These are phyloP conservation scores for Drosophila parthenogenetica DNA, from an alignment of 2,888 invertebrate genomes.

Conservation along the genomic window DNA sequence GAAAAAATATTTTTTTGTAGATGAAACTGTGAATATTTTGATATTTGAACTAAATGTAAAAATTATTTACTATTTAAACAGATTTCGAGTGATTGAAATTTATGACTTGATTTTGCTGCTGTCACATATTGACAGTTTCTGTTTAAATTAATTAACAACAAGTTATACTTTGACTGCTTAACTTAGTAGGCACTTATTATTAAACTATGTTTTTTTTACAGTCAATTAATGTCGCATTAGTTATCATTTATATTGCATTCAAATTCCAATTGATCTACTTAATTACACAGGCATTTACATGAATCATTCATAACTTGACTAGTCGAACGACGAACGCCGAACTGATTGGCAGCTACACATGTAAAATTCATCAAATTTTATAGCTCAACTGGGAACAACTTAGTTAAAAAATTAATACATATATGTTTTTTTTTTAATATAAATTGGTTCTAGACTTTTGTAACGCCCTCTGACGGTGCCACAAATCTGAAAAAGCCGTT, in stretches of 20 bases:
- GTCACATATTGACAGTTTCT: background rate
- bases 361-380: background rate
- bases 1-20: background rate
- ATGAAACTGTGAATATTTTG: background rate
- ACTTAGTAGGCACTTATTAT: no score
- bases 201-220: background rate
- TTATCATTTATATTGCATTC: background rate
- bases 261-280: background rate
- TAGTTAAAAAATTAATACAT: no score
- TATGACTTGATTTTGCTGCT: background rate
- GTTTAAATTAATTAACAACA: no score
- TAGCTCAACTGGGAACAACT: background rate
- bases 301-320: slow-evolving; percentile 2
- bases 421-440: no score
- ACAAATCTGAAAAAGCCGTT: no score
- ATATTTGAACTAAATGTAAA: background rate
- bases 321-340: background rate
- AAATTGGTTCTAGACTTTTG: no score
- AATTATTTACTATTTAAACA: background rate
- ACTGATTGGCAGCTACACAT: background rate
- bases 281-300: background rate
- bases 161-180: background rate
- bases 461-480: no score
- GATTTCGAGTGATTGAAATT: background rate
- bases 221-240: slow-evolving; percentile 6